Percentiles rank a stretch among this genome's conserved stretches.
Conservation (phyloP, 2,888 invertebrate species). For the Aphodius sticticus region DNA sequence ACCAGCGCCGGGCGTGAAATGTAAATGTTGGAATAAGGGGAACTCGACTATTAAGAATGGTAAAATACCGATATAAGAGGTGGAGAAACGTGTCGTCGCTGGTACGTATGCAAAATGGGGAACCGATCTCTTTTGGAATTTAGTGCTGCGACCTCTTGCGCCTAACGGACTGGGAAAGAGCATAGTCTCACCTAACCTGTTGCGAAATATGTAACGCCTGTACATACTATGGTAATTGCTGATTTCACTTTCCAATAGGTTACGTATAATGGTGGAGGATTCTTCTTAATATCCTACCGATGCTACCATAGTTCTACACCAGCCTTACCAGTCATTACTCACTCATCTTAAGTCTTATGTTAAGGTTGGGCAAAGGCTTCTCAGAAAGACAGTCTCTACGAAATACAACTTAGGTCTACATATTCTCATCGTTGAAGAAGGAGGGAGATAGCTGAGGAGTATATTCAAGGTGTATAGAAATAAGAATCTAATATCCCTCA, state of each 20-base stretch:
- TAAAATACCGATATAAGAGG: slow-evolving; percentile 4
- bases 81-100: background rate
- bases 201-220: background rate
- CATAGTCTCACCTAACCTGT: background rate
- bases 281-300: no score
- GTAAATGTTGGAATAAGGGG: slow-evolving; percentile 4
- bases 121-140: background rate
- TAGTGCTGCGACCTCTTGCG: background rate
- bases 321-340: no score
- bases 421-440: no score
- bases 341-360: no score
- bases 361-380: no score
- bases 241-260: background rate
- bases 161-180: background rate
- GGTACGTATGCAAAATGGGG: background rate
- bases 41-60: background rate
- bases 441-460: no score
- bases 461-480: no score
- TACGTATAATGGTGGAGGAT: background rate
- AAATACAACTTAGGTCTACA: no score
- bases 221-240: background rate
- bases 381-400: no score
- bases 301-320: no score
- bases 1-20: background rate
- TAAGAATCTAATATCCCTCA: no score